These are phyloP conservation scores for Drosophila kurseongensis DNA, from an alignment of 1,140 invertebrate species.

Conservation along the genomic window DNA sequence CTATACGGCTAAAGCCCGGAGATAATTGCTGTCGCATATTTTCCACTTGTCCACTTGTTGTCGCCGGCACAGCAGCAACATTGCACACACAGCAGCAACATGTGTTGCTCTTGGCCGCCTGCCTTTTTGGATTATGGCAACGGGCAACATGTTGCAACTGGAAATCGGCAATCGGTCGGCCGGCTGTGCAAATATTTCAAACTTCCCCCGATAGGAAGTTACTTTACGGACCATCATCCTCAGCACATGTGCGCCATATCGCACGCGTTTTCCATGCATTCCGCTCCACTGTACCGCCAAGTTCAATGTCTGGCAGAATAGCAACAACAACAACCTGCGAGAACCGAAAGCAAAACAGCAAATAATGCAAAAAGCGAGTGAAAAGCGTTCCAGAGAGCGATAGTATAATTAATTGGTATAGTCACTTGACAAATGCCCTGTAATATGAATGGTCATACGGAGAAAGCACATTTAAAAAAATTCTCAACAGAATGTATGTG, in stretches of 20 bases:
- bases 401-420: slow-evolving; percentile 4
- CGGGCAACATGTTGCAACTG: slow-evolving; percentile 68
- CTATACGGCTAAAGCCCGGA: slow-evolving; percentile 42
- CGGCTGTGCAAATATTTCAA: slow-evolving; percentile 61
- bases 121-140: slow-evolving; percentile 42
- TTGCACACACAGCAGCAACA: slow-evolving; percentile 50
- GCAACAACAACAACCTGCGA: slow-evolving; percentile 11
- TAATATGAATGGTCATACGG: neutral
- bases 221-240: slow-evolving; percentile 18
- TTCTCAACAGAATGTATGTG: too few relatives aligned
- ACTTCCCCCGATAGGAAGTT: slow-evolving; percentile 42
- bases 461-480: too few relatives aligned
- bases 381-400: slow-evolving; percentile 22
- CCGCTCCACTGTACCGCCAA: slow-evolving; percentile 69
- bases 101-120: slow-evolving; percentile 59
- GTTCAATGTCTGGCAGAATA: slow-evolving; percentile 74
- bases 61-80: slow-evolving; percentile 30
- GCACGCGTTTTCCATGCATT: slow-evolving; percentile 19
- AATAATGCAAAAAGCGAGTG: slow-evolving; percentile 17
- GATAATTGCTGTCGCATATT: slow-evolving; percentile 81
- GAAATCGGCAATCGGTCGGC: slow-evolving; percentile 2
- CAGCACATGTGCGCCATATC: slow-evolving; percentile 21
- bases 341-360: slow-evolving; percentile 6
- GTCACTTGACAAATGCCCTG: slow-evolving; percentile 1
- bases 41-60: slow-evolving; percentile 74